These are phyloP conservation scores for Meandrusa payeni DNA, from an alignment of 2,888 invertebrate genomes.

Conservation along the genomic window DNA sequence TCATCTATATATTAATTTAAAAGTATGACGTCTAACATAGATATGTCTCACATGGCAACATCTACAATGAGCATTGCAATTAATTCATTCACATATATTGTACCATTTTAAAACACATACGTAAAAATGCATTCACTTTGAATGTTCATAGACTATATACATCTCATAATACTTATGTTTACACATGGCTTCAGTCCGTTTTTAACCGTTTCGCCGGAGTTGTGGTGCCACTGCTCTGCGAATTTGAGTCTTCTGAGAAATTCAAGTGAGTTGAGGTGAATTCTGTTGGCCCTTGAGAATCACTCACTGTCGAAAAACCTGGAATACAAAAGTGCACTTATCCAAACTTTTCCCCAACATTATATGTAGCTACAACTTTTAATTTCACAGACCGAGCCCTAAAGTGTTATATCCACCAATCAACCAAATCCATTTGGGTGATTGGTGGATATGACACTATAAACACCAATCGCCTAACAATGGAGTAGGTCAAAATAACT, in stretches of 20 bases:
- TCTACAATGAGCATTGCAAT: constrained; percentile 8
- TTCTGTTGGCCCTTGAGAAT: constrained; percentile 93
- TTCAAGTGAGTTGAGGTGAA: constrained; percentile 92
- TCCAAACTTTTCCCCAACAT: too few species aligned
- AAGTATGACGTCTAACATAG: neutral
- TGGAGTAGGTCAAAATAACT: too few species aligned
- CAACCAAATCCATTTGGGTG: too few species aligned
- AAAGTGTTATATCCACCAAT: too few species aligned
- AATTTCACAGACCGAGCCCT: too few species aligned
- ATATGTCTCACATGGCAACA: constrained; percentile 5
- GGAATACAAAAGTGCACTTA: constrained; percentile 43
- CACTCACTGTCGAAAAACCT: constrained; percentile 95
- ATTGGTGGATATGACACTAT: too few species aligned
- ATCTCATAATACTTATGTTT: constrained; percentile 24
- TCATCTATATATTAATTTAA: too few species aligned
- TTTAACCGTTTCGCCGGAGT: constrained; percentile 88
- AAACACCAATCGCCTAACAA: too few species aligned
- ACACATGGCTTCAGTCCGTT: constrained; percentile 81
- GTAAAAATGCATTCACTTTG: constrained; percentile 15
- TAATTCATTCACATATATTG: constrained; percentile 7
- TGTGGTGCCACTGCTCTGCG: constrained; percentile 89
- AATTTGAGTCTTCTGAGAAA: constrained; percentile 95
- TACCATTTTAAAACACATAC: constrained; percentile 7
- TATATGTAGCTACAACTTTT: too few species aligned
- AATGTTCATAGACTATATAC: constrained; percentile 14